Base-by-base conservation (phyloP, 2,113 vertebrate genomes). In the Scopus umbretta region DNA sequence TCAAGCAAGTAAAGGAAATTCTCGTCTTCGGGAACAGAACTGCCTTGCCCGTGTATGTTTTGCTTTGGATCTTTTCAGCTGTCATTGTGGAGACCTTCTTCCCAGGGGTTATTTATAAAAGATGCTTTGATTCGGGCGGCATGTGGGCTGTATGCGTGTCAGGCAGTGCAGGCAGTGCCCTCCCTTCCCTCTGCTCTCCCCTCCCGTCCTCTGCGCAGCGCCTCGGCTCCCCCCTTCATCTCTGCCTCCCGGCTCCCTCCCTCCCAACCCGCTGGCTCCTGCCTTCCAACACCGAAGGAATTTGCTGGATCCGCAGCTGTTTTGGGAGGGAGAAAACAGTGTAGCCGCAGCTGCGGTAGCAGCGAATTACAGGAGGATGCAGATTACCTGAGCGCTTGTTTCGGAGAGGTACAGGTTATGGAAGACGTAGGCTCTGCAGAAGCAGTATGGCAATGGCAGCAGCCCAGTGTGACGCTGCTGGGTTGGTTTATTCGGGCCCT, bases 31-130 rank as follows among this genome's bases (percentile, higher is more conserved):
- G 80, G 67, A 76, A 23, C 8, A 34, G 56, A 58, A 49, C 45
- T 83, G 67, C 73, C 58, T 95, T 76, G 55, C 36, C 16, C 1
- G 0, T 52, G 32, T 78, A 6, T 58, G 56, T 62, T 94, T 96
- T 89, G 12, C 55, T 91, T 94, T 43, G 26, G n/a, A 86, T 81
- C 38, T 91, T 84, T 89, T 88, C 55, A 74, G 68, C 89, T 91
- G 72, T 84, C 73, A 19, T 58, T 67, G 80, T n/a, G 56, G 80
- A 88, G 91, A 67, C 76, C 94, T 92, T 42, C 73, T 67, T 95
- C 80, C 80, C 83, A 67, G 80, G 75, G 83, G 83, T 95, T 96
- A 81, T 94, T 91, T 92, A 71, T 89, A 86, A 96, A 94, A 89
- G 80, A 71, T 26, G 76, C 80, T 96, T 95, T 95, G 94, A 95